Evolutionary conservation across 1,140 invertebrate genomes (phyloP).

Genomic region (Lepidurus arcticus): DNA sequence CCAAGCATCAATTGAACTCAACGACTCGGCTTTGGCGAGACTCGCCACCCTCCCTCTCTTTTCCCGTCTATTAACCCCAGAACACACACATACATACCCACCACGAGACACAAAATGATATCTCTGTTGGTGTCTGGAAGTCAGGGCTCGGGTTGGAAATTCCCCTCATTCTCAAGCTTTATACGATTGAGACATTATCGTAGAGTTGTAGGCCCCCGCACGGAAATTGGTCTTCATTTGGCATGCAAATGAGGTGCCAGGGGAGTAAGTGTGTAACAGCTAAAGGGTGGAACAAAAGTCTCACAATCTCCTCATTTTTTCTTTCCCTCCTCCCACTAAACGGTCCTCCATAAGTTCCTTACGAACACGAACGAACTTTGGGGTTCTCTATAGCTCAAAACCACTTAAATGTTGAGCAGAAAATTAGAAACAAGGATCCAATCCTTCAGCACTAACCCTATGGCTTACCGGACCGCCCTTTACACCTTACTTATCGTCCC

Average conservation of each 20-base stretch:
- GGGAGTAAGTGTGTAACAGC: neutral
- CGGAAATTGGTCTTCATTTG: conserved; percentile 19
- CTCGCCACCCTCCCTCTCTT: too few relatives aligned
- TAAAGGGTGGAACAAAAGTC: neutral
- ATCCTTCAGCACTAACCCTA: neutral
- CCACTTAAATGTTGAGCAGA: neutral
- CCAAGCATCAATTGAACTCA: neutral
- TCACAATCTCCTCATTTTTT: neutral
- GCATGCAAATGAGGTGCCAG: conserved; percentile 14
- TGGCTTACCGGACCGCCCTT: neutral
- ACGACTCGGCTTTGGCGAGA: too few relatives aligned
- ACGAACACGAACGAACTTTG: neutral
- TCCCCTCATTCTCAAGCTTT: neutral
- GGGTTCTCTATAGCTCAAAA: neutral
- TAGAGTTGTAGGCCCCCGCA: conserved; percentile 3
- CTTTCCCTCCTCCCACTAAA: neutral
- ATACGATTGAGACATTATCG: conserved; percentile 11
- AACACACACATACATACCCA: neutral
- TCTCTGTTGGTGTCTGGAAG: neutral
- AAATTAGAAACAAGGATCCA: conserved; percentile 2
- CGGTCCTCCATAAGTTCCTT: neutral
- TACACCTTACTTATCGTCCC: neutral
- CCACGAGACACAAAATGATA: neutral
- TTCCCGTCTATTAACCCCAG: neutral
- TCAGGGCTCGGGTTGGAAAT: neutral